Percentiles rank a stretch among this genome's conserved stretches.
phyloP scores from a whole-genome alignment of 2,797 vertebrate species.

The Otolemur crassicaudatus region DNA sequence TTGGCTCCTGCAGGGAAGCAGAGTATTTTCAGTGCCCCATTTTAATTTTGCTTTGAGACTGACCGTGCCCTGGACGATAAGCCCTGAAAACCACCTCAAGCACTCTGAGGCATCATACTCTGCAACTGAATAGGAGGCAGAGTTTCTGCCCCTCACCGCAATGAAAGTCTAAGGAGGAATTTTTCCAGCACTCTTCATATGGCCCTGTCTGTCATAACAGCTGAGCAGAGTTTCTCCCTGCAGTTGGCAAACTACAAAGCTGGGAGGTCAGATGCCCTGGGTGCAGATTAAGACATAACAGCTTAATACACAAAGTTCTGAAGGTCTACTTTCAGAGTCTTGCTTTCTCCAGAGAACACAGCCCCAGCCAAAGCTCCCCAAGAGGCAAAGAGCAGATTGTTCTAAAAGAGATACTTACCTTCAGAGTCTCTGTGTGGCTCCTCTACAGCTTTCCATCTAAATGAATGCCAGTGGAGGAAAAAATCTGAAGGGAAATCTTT shows the following conservation, averaged over 20 bases:
- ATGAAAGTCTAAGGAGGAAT: conserved; percentile 31
- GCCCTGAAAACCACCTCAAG: neutral
- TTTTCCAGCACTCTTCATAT: conserved; percentile 59
- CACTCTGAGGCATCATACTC: neutral
- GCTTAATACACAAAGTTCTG: neutral
- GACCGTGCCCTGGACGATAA: neutral
- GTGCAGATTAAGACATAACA: conserved; percentile 3
- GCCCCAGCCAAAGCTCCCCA: neutral
- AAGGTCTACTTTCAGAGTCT: neutral
- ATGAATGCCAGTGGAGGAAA: neutral
- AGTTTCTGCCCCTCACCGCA: conserved; percentile 28
- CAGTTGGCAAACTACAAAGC: conserved; percentile 33
- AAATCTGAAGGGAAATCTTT: neutral
- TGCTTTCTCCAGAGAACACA: neutral
- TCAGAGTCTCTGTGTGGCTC: neutral
- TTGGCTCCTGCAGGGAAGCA: conserved; percentile 2
- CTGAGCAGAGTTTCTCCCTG: conserved; percentile 26
- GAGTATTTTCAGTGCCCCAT: conserved; percentile 27
- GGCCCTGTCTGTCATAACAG: conserved; percentile 52
- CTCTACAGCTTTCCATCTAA: neutral
- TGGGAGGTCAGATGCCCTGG: neutral
- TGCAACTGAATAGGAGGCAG: neutral
- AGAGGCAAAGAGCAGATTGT: neutral
- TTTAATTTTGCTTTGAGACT: conserved; percentile 47
- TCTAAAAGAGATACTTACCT: conserved; percentile 59